A percentile compares a stretch with the other conserved stretches of the same genome.
These are phyloP conservation scores for Elgonia sp. DNA, from an alignment of 2,888 invertebrate genomes.

Conservation along the genomic window DNA sequence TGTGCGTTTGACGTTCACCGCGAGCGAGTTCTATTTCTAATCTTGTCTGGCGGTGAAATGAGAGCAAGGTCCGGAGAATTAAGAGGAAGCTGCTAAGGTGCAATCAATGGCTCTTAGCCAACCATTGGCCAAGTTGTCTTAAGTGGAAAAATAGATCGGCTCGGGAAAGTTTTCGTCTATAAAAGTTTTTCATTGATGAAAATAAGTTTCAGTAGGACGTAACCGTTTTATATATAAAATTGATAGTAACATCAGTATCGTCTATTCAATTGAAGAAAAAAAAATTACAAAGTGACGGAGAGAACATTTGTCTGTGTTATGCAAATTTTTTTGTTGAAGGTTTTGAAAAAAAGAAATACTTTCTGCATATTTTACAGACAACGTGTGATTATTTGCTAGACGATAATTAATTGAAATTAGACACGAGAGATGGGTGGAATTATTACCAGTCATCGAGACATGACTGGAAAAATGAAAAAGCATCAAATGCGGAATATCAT, in stretches of 20 bases:
- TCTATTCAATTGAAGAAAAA: too few species aligned
- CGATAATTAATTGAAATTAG: slow-evolving; percentile 42
- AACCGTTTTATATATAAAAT: too few species aligned
- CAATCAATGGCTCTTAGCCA: slow-evolving; percentile 86
- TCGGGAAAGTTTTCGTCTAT: slow-evolving; percentile 70
- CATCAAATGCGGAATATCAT: slow-evolving; percentile 5
- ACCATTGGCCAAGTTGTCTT: slow-evolving; percentile 84
- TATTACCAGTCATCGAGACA: slow-evolving; percentile 37
- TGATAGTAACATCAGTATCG: too few species aligned
- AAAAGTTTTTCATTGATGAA: slow-evolving; percentile 67
- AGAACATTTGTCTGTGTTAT: background rate
- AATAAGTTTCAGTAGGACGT: slow-evolving; percentile 19
- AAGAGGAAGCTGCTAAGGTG: slow-evolving; percentile 86
- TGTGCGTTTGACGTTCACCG: slow-evolving; percentile 71
- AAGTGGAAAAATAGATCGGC: slow-evolving; percentile 85
- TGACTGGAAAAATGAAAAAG: slow-evolving; percentile 16
- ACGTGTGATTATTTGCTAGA: slow-evolving; percentile 21
- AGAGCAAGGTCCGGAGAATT: slow-evolving; percentile 87
- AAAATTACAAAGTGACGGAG: background rate
- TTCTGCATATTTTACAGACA: slow-evolving; percentile 26
- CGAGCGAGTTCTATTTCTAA: slow-evolving; percentile 82
- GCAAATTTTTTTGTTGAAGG: background rate
- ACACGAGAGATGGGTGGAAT: slow-evolving; percentile 19
- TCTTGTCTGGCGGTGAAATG: slow-evolving; percentile 85
- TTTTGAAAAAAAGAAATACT: slow-evolving; percentile 7